Evolutionary conservation across 2,797 vertebrate species (phyloP).

Genomic region (Spatula versicolor): DNA sequence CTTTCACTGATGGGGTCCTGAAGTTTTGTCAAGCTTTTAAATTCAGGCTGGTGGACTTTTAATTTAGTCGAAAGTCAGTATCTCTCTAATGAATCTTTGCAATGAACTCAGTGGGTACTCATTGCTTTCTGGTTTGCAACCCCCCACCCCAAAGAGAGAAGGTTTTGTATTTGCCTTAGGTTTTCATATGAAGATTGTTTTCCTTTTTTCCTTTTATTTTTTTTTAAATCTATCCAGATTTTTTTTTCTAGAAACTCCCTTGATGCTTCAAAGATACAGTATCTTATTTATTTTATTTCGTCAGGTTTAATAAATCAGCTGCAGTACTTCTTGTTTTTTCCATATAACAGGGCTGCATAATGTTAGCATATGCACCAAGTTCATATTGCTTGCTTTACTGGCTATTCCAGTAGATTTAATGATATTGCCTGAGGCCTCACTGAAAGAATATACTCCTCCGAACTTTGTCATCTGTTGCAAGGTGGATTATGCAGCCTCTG

Average conservation of each 20-base stretch:
- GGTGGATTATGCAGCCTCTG: background rate
- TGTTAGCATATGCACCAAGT: accelerated
- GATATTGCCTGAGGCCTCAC: background rate
- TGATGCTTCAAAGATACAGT: background rate
- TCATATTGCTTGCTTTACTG: background rate
- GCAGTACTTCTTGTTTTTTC: background rate
- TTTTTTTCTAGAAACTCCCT: background rate
- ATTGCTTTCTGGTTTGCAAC: background rate
- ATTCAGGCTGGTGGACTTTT: background rate
- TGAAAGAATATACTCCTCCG: background rate
- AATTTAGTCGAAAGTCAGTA: background rate
- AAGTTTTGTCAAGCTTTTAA: background rate
- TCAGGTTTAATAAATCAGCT: background rate
- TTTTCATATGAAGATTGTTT: background rate
- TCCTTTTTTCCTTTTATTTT: background rate
- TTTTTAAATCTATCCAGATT: background rate
- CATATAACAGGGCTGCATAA: background rate
- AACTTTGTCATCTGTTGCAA: background rate
- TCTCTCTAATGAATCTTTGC: background rate
- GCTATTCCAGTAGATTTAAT: background rate
- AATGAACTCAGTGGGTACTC: background rate
- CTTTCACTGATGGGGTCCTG: accelerated
- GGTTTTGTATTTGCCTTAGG: background rate
- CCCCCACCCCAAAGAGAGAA: background rate
- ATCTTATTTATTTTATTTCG: background rate